Conservation (phyloP, 2,113 vertebrate genomes). For the Stictonetta naevosa region DNA sequence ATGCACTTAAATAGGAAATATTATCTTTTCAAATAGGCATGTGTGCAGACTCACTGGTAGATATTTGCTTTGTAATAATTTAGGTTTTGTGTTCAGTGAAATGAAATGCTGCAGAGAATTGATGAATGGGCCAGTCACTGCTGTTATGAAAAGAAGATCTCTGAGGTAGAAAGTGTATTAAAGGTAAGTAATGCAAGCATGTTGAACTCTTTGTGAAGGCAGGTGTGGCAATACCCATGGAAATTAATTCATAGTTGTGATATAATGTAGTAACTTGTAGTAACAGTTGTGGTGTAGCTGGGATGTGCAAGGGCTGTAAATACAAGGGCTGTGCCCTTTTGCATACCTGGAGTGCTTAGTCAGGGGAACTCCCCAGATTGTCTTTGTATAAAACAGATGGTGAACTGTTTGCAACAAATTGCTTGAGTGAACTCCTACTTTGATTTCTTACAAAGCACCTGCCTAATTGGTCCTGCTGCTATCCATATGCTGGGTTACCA, state of each 20-base stretch:
- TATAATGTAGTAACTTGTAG: not conserved
- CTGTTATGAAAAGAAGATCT: not conserved
- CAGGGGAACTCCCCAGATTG: not conserved
- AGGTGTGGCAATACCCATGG: not conserved
- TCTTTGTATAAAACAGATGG: not conserved
- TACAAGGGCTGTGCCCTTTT: not conserved
- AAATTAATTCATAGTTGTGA: not conserved
- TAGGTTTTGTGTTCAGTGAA: not conserved
- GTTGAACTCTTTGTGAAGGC: not conserved
- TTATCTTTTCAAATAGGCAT: not conserved
- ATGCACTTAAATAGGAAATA: not conserved
- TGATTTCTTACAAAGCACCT: not conserved
- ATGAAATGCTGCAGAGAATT: not conserved
- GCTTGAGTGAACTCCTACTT: not conserved
- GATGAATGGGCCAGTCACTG: accelerated
- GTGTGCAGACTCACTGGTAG: not conserved
- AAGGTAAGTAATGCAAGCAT: not conserved
- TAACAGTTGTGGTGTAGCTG: not conserved
- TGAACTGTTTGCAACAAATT: not conserved
- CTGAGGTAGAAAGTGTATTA: not conserved
- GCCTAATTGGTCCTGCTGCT: not conserved
- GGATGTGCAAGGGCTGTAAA: not conserved
- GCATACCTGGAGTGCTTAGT: not conserved
- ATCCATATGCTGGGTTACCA: not conserved
- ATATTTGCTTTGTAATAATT: not conserved